These are phyloP conservation scores for Neopipo cinnamomea DNA, from an alignment of 2,113 vertebrate species.

Conservation along the genomic window DNA sequence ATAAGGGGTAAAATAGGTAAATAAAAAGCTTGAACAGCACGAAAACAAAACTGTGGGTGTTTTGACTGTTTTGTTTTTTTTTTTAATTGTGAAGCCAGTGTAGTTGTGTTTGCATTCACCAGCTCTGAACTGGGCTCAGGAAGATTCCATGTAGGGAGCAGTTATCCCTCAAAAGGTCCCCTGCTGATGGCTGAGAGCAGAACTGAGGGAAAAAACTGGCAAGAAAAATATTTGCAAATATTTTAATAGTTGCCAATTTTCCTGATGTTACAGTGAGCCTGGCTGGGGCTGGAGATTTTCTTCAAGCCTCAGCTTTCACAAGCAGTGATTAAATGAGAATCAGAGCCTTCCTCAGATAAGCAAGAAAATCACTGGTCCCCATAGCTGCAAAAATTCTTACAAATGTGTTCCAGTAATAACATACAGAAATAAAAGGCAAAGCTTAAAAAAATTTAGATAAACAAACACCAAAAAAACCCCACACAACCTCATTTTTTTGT, in stretches of 20 bases:
- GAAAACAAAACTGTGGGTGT: rapidly evolving
- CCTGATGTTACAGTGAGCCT: not conserved
- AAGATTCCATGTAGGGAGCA: not conserved
- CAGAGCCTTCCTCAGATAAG: not conserved
- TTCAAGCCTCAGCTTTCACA: not conserved
- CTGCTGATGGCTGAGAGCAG: not conserved
- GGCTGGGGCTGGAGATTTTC: not conserved
- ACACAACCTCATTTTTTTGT: not conserved
- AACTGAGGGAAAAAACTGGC: not conserved
- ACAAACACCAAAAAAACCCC: not conserved
- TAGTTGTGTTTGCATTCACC: not conserved
- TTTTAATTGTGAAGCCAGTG: not conserved
- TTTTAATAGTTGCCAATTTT: conserved; percentile 27
- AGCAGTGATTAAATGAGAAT: not conserved
- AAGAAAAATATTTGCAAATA: not conserved
- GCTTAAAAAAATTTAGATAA: not conserved
- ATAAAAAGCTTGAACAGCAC: not conserved
- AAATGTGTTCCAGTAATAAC: not conserved
- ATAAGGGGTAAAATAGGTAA: not conserved
- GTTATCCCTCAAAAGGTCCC: not conserved
- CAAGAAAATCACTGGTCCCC: not conserved
- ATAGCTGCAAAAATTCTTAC: not conserved
- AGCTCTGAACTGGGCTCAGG: not conserved
- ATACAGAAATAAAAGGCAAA: not conserved
- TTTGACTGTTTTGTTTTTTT: not conserved